These are phyloP conservation scores for Sminthurides aquaticus DNA, from an alignment of 2,888 invertebrate species.

Conservation along the genomic window DNA sequence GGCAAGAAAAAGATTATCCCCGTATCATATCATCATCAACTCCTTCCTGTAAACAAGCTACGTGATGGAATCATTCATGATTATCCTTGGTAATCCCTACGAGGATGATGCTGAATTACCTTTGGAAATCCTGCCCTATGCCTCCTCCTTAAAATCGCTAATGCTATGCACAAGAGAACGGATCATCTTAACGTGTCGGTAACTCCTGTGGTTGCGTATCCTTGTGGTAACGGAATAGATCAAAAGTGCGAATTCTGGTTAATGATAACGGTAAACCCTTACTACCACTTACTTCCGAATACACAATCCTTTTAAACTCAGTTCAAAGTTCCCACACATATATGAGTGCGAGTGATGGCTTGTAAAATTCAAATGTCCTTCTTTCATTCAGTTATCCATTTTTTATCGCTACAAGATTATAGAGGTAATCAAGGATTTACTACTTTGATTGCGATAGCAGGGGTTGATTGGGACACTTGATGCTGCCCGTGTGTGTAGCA, in stretches of 20 bases:
- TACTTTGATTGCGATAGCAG: background rate
- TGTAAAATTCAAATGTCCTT: no score
- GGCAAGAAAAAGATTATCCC: no score
- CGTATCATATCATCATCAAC: no score
- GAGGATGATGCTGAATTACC: no score
- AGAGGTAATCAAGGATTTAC: background rate
- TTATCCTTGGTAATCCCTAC: no score
- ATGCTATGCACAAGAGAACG: no score
- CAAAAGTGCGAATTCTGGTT: background rate
- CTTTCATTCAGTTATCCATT: background rate
- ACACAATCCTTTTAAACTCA: background rate
- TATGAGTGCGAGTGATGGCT: no score
- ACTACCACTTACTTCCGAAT: background rate
- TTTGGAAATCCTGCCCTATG: no score
- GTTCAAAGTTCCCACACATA: background rate
- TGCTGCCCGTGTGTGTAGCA: no score
- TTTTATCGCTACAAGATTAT: background rate
- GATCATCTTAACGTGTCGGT: no score
- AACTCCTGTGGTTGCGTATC: no score
- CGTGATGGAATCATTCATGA: background rate
- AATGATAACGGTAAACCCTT: background rate
- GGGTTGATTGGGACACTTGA: background rate
- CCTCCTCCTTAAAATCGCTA: no score
- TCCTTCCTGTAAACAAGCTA: background rate
- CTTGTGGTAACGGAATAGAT: background rate